These are phyloP conservation scores for Sebastes nivosus DNA, from an alignment of 2,797 vertebrate species.

Conservation along the genomic window DNA sequence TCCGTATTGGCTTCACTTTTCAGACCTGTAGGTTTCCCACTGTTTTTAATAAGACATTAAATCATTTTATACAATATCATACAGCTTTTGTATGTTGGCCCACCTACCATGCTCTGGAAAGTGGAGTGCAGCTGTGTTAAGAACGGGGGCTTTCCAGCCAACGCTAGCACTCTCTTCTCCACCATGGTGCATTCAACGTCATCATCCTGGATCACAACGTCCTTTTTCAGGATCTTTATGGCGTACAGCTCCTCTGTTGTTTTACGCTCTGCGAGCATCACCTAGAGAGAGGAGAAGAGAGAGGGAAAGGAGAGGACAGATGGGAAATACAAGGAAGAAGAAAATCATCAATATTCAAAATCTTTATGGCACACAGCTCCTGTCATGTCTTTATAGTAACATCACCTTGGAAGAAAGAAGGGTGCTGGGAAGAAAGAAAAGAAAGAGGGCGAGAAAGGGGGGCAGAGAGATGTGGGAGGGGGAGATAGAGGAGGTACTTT, in stretches of 20 bases:
- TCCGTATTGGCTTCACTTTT: too few relatives aligned
- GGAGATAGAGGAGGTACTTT: background rate
- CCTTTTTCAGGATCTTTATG: constrained; percentile 97
- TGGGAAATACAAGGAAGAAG: background rate
- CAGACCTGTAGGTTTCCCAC: too few relatives aligned
- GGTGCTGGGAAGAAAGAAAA: background rate
- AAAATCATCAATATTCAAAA: constrained; percentile 28
- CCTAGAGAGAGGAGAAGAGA: constrained; percentile 75
- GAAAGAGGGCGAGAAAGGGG: background rate
- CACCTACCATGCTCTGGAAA: constrained; percentile 93
- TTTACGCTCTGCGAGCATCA: constrained; percentile 96
- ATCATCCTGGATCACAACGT: constrained; percentile 96
- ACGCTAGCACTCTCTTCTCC: constrained; percentile 94
- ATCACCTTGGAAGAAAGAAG: background rate
- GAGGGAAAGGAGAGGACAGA: background rate
- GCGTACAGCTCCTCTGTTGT: constrained; percentile 93
- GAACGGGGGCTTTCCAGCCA: constrained; percentile 93
- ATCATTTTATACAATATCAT: fast-evolving
- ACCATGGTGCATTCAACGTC: constrained; percentile 99
- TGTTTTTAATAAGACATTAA: background rate
- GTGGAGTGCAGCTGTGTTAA: constrained; percentile 96
- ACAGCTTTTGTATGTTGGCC: too few relatives aligned
- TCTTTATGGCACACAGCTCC: constrained; percentile 5
- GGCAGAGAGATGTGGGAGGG: background rate
- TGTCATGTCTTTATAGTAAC: background rate